Evolutionary conservation across 2,888 invertebrate species (phyloP).

Genomic region (Drepanosiphum platanoidis): DNA sequence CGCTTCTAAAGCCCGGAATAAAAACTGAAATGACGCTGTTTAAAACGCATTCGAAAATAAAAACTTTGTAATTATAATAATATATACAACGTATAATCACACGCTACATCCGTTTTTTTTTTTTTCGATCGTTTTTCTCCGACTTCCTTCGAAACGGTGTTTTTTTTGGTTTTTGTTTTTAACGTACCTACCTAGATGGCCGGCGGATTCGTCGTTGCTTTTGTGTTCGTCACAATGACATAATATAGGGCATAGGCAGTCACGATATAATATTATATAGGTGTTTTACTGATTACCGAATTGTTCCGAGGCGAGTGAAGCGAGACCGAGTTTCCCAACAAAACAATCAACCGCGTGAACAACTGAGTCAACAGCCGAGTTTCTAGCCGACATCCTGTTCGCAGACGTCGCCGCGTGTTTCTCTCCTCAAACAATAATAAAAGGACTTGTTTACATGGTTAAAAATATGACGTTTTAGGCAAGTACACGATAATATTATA

Average conservation of each 20-base stretch:
- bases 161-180: no score
- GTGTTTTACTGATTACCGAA: not conserved
- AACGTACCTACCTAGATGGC: no score
- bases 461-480: not conserved
- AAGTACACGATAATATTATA: not conserved
- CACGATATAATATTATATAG: not conserved
- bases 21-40: no score
- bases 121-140: no score
- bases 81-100: no score
- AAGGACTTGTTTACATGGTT: not conserved
- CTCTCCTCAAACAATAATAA: no score
- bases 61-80: no score
- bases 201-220: no score
- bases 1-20: no score
- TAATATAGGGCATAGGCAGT: not conserved
- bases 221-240: not conserved
- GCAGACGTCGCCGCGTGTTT: not conserved
- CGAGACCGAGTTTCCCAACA: not conserved
- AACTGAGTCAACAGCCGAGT: not conserved
- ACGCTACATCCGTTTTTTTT: no score
- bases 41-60: no score
- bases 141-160: not conserved
- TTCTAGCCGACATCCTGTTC: not conserved
- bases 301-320: not conserved
- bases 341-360: not conserved